Evolutionary conservation across 1,140 invertebrate species (phyloP).

Genomic region (Sarcophaga bullata): DNA sequence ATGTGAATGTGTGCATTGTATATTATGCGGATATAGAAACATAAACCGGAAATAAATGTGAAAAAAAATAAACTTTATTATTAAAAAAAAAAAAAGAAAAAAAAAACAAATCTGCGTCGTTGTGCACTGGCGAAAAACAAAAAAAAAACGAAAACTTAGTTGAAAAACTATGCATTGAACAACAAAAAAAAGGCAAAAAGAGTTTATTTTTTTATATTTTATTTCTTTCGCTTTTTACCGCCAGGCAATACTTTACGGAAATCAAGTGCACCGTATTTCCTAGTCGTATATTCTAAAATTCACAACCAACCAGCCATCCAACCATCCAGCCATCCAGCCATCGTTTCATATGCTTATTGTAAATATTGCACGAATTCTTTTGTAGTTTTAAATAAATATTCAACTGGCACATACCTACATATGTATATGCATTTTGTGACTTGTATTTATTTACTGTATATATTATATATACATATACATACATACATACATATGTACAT

Average conservation of each 20-base stretch:
- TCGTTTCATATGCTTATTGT: neutral
- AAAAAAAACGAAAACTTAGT: neutral
- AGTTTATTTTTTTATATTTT: conserved; percentile 19
- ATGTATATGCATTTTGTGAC: neutral
- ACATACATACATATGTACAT: no score
- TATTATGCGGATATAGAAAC: conserved; percentile 36
- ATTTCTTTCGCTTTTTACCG: conserved; percentile 17
- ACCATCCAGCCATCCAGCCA: neutral
- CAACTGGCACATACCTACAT: neutral
- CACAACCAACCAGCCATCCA: neutral
- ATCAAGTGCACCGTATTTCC: conserved; percentile 37
- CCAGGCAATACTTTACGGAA: conserved; percentile 34
- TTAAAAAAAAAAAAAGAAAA: conserved; percentile 28
- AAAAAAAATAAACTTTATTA: conserved; percentile 37
- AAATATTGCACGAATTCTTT: neutral
- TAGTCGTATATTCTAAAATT: conserved; percentile 38
- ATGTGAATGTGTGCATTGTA: neutral
- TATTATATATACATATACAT: no score
- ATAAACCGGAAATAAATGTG: conserved; percentile 39
- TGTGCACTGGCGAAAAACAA: no score
- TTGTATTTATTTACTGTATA: no score
- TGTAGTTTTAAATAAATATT: neutral
- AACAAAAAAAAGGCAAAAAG: conserved; percentile 28
- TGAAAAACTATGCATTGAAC: neutral
- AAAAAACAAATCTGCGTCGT: neutral